These are phyloP conservation scores for Ecdyonurus torrentis DNA, from an alignment of 2,888 invertebrate genomes.

Conservation along the genomic window DNA sequence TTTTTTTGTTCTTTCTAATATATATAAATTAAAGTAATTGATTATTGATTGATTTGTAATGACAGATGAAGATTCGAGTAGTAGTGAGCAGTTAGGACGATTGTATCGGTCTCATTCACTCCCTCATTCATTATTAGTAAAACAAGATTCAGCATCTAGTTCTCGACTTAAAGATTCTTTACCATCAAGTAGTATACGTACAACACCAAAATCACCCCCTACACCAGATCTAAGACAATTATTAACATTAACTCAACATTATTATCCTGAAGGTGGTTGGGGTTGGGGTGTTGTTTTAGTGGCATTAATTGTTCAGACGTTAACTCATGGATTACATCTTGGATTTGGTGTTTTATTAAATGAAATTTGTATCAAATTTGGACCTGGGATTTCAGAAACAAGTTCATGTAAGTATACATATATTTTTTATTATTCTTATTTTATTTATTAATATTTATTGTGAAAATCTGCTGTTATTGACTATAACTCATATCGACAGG, in stretches of 20 bases:
- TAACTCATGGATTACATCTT: slow-evolving; percentile 1
- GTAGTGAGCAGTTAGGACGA: slow-evolving; percentile 16
- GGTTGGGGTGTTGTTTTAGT: neutral
- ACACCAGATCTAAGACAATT: slow-evolving; percentile 38
- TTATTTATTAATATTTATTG: no score
- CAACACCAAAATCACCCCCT: slow-evolving; percentile 28
- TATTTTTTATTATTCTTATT: neutral
- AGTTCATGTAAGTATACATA: slow-evolving; percentile 4
- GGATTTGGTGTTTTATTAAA: slow-evolving; percentile 10
- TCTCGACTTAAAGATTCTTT: neutral
- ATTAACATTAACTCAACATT: slow-evolving; percentile 35
- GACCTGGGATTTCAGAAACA: slow-evolving; percentile 5
- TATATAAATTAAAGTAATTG: no score
- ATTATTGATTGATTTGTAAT: no score
- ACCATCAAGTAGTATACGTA: neutral
- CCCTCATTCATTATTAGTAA: slow-evolving; percentile 30
- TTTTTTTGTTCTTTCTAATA: no score
- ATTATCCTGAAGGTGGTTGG: slow-evolving; percentile 17
- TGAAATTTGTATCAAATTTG: slow-evolving; percentile 10
- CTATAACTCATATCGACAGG: no score
- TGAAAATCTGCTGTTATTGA: no score
- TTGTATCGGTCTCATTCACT: slow-evolving; percentile 48
- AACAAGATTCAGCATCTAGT: neutral
- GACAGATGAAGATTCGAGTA: neutral
- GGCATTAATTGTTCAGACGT: neutral